Evolutionary conservation across 2,113 vertebrate genomes (phyloP), one percentile per base, ranked within the genome.

Genomic region (Xerus inauris): DNA sequence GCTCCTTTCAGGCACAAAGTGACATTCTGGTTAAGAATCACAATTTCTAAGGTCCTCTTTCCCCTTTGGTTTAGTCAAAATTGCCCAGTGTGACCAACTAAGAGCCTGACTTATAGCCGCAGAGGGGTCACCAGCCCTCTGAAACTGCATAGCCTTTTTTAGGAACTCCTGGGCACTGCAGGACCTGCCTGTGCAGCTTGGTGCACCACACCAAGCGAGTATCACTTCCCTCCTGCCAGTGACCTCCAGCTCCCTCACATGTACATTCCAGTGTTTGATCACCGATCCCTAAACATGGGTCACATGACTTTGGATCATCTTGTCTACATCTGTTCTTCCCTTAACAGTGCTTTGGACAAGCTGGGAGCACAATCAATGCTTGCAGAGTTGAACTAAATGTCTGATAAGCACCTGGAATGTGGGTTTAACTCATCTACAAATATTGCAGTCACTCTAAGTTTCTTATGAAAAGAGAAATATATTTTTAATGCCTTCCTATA

Each of bases 401-500:
- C 57, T 35, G 35, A 47, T 24, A n/a, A 87, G 8, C 38, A 64
- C 9, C 49, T 83, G 17, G 47, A 85, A 87, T 22, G n/a, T 11
- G 17, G 40, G 51, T 4, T 80, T 38, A 95, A 94, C 77, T 80
- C 45, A 88, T 83, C 47, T 87, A 42, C 51, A 14, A 28, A 10
- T 24, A 62, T 47, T 28, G 77, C 1, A 67, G 24, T 38, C n/a
- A 79, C 47, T 77, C 47, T 88, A 72, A 67, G 47, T 30, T 49
- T 92, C 59, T 67, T 88, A 92, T 14, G 32, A 92, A 75, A 28
- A 16, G 54, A 59, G 51, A 80, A 90, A 71, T 57, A 30, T 28
- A 71, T 69, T 93, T 93, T 91, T 72, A 95, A 72, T 86, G 67
- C 2, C 13, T 94, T 69, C 49, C 54, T 69, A 89, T 42, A 6